Conservation (phyloP, 2,888 invertebrate species). For the Tethea ocularis region DNA sequence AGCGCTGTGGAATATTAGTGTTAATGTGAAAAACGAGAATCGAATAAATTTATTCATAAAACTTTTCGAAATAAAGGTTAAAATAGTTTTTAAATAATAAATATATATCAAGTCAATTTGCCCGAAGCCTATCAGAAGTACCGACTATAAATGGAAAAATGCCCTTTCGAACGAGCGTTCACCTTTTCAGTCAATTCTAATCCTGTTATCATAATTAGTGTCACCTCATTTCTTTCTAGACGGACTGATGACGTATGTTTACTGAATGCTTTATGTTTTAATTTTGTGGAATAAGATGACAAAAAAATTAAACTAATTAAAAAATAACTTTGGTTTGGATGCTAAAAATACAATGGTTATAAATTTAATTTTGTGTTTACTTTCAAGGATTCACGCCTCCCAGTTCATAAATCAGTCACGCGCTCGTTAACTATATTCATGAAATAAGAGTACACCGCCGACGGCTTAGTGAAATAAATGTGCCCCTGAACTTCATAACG, state of each 20-base stretch:
- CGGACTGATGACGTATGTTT: neutral
- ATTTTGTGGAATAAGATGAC: neutral
- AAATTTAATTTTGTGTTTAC: neutral
- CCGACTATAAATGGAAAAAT: neutral
- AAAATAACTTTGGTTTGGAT: neutral
- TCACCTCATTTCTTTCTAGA: constrained; percentile 9
- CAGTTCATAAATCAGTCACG: constrained; percentile 4
- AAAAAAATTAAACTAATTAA: neutral
- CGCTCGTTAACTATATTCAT: neutral
- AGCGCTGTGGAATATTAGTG: neutral
- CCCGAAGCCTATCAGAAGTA: neutral
- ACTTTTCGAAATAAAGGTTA: neutral
- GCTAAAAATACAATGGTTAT: too few relatives aligned
- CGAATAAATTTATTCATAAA: neutral
- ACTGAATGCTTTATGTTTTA: neutral
- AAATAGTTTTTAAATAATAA: neutral
- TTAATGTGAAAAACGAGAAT: neutral
- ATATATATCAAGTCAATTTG: neutral
- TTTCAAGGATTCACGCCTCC: neutral
- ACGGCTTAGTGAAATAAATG: constrained; percentile 20
- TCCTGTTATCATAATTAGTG: constrained; percentile 11
- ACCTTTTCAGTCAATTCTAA: constrained; percentile 9
- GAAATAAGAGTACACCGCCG: constrained; percentile 2
- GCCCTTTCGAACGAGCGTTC: neutral
- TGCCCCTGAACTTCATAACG: constrained; percentile 31